These are phyloP conservation scores for Schlechtendalia chinensis DNA, from an alignment of 1,140 invertebrate species.

Conservation along the genomic window DNA sequence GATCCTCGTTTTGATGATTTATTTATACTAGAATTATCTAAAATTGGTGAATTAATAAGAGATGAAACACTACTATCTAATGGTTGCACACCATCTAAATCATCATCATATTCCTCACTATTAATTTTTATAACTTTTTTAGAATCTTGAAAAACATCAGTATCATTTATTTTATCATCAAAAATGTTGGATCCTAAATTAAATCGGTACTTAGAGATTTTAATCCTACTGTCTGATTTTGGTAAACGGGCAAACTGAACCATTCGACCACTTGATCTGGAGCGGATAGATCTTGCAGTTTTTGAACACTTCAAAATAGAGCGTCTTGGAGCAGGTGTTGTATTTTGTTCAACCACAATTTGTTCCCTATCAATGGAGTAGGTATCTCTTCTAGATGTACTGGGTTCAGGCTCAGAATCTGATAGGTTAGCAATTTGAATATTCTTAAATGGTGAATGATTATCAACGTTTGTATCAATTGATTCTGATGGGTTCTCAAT, in stretches of 20 bases:
- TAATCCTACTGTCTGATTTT: conserved; percentile 35
- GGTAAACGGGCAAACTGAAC: conserved; percentile 43
- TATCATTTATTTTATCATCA: neutral
- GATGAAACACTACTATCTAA: conserved; percentile 35
- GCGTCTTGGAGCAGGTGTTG: conserved; percentile 13
- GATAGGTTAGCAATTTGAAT: neutral
- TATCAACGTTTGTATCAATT: neutral
- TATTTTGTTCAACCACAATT: neutral
- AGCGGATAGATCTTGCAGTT: conserved; percentile 16
- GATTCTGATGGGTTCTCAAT: neutral
- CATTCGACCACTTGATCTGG: conserved; percentile 11
- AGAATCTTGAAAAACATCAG: neutral
- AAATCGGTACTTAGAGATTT: neutral
- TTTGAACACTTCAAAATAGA: conserved; percentile 42
- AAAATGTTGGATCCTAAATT: neutral
- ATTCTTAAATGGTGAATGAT: neutral
- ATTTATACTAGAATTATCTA: neutral
- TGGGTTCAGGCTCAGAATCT: neutral
- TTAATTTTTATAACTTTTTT: neutral
- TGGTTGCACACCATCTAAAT: conserved; percentile 39
- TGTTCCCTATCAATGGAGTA: neutral
- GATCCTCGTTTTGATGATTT: conserved; percentile 33
- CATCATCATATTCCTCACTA: conserved; percentile 16
- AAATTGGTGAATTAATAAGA: conserved; percentile 36
- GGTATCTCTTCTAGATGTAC: conserved; percentile 31